Conservation (phyloP, 2,888 invertebrate species). For the Rapana venosa region DNA sequence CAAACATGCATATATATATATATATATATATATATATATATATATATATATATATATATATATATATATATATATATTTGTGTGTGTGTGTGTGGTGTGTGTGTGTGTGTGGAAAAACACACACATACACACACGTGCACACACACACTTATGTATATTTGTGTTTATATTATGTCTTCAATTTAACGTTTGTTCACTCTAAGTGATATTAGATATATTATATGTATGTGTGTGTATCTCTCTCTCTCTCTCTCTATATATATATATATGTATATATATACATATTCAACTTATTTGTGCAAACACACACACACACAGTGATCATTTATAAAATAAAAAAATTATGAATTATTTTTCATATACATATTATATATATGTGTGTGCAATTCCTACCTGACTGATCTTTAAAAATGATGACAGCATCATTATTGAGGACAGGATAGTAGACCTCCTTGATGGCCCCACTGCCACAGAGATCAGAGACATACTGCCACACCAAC, state of each 20-base stretch:
- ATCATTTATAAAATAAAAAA: not conserved
- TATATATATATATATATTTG: not conserved
- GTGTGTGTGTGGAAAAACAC: not conserved
- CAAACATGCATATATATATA: no score
- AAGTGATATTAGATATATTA: no score
- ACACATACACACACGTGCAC: not conserved
- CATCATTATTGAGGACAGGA: constrained; percentile 65
- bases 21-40: no score
- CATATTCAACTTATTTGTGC: not conserved
- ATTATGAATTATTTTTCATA: no score
- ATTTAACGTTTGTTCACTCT: not conserved
- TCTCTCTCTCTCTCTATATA: no score
- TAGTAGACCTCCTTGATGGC: constrained; percentile 58
- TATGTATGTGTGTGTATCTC: no score
- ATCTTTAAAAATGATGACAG: constrained; percentile 60
- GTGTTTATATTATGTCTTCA: not conserved
- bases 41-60: no score
- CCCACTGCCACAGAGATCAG: constrained; percentile 55
- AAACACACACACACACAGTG: not conserved
- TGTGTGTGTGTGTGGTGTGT: not conserved
- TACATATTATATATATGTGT: not conserved
- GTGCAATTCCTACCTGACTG: constrained; percentile 48
- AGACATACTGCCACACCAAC: constrained; percentile 58
- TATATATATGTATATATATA: not conserved
- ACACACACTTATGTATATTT: not conserved